Evolutionary conservation across 2,888 invertebrate species (phyloP).

Genomic region (Rutpela maculata): DNA sequence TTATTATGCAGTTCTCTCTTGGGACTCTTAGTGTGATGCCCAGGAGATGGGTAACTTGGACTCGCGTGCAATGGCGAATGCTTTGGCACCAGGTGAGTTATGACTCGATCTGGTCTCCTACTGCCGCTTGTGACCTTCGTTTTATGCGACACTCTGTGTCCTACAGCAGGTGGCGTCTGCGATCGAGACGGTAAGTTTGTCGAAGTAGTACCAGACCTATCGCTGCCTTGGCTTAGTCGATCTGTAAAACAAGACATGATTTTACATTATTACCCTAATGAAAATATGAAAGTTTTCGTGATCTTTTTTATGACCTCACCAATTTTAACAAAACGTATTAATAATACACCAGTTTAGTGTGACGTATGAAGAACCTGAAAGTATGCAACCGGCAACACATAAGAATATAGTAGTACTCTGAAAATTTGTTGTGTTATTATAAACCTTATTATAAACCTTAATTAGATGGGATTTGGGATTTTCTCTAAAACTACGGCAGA

Average conservation of each 20-base stretch:
- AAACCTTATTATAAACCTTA: no score
- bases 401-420: no score
- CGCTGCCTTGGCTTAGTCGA: conserved; percentile 58
- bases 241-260: conserved; percentile 48
- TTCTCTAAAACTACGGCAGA: no score
- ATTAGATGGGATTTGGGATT: no score
- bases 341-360: no score
- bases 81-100: conserved; percentile 75
- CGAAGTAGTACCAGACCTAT: conserved; percentile 55
- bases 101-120: conserved; percentile 68
- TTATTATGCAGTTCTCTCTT: conserved; percentile 69
- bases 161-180: conserved; percentile 69
- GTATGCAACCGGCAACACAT: no score
- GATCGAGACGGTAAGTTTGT: conserved; percentile 60
- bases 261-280: background rate
- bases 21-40: conserved; percentile 67
- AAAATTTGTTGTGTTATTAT: no score
- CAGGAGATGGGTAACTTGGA: conserved; percentile 72
- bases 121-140: conserved; percentile 72
- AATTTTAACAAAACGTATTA: no score
- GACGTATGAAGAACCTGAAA: no score
- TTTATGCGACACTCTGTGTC: conserved; percentile 71
- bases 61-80: conserved; percentile 79
- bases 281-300: no score
- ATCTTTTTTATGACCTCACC: no score